Percentiles rank a stretch among this genome's conserved stretches.
Evolutionary conservation across 2,888 invertebrate species (phyloP).

Genomic region (Hartigia nigra): DNA sequence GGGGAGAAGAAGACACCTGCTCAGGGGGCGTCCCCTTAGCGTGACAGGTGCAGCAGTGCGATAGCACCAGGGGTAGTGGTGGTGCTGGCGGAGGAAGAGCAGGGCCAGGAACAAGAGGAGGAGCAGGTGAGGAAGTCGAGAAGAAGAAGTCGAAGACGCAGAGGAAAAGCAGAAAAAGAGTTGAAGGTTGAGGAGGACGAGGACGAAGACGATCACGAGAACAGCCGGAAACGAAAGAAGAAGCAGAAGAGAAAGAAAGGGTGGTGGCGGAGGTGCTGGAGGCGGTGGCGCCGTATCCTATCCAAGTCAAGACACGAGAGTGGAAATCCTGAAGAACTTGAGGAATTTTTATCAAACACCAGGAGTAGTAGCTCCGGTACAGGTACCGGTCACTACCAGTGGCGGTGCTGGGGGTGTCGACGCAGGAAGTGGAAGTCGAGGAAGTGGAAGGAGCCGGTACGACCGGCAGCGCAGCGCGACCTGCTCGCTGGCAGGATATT

Average conservation of each 20-base stretch:
- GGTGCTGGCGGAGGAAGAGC: conserved; percentile 27
- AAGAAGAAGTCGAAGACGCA: conserved; percentile 15
- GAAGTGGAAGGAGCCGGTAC: conserved; percentile 38
- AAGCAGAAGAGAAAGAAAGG: conserved; percentile 66
- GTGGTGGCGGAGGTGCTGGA: conserved; percentile 64
- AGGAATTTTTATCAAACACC: neutral
- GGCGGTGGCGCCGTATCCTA: conserved; percentile 54
- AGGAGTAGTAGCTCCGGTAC: neutral
- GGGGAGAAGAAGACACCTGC: conserved; percentile 55
- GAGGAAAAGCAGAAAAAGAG: conserved; percentile 10
- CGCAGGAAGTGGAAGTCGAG: conserved; percentile 21
- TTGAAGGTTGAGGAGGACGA: conserved; percentile 17
- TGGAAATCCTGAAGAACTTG: neutral
- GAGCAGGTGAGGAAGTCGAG: conserved; percentile 26
- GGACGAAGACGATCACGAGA: conserved; percentile 16
- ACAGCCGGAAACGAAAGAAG: conserved; percentile 24
- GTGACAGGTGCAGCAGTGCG: conserved; percentile 44
- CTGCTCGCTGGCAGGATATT: conserved; percentile 32
- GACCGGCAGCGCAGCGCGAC: conserved; percentile 33
- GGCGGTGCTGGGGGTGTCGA: conserved; percentile 23
- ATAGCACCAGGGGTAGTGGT: conserved; percentile 3
- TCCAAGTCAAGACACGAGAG: neutral
- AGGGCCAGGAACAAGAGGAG: conserved; percentile 29
- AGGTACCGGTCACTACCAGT: neutral
- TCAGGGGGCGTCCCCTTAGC: conserved; percentile 35